phyloP scores from a whole-genome alignment of 2,888 invertebrate genomes.

The Pemphredon lugubris region DNA sequence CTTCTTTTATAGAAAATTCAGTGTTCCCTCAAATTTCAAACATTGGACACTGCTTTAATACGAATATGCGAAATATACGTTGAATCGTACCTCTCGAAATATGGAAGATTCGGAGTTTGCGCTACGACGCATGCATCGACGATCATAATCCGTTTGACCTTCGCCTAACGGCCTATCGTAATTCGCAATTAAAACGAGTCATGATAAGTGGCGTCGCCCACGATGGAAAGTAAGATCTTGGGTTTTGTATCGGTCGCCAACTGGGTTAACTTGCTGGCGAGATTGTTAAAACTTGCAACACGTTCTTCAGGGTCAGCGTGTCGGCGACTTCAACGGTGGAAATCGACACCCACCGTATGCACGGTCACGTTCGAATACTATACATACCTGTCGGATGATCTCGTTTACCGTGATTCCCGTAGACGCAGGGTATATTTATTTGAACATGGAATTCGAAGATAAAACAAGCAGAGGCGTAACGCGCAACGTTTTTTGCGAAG shows the following conservation, averaged over 20 bases:
- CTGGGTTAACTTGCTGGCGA: conserved; percentile 36
- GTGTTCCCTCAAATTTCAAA: no score
- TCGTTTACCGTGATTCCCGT: not conserved
- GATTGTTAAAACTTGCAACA: conserved; percentile 47
- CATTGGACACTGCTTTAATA: no score
- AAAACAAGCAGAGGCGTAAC: no score
- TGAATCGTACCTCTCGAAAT: no score
- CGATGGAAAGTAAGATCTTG: conserved; percentile 49
- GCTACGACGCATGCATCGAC: not conserved
- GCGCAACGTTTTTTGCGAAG: no score
- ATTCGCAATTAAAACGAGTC: no score
- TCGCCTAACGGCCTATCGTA: not conserved
- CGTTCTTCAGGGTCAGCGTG: conserved; percentile 39
- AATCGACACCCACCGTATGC: conserved; percentile 25
- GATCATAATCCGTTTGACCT: conserved; percentile 14
- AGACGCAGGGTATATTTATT: not conserved
- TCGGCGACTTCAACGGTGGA: conserved; percentile 25
- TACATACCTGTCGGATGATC: conserved; percentile 10
- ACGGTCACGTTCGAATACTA: conserved; percentile 34
- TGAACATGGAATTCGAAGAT: not conserved
- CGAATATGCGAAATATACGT: no score
- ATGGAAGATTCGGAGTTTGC: no score
- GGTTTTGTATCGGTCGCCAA: conserved; percentile 29
- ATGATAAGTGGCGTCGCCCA: conserved; percentile 31
- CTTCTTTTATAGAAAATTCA: no score